Percentiles rank a stretch among this genome's conserved stretches.
These are phyloP conservation scores for Stenurella melanura DNA, from an alignment of 2,888 invertebrate species.

Conservation along the genomic window DNA sequence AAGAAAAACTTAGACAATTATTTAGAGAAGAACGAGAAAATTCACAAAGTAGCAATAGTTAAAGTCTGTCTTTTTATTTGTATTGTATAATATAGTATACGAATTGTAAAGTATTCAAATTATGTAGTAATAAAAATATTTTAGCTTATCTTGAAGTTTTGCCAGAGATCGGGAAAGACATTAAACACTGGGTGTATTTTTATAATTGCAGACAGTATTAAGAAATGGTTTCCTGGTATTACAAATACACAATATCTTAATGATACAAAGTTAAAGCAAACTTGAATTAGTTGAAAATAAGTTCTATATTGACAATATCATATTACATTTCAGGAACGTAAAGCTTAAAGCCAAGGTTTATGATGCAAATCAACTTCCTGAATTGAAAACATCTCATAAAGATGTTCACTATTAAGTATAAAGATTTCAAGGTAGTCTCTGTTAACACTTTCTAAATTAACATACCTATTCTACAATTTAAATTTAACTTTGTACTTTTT, in stretches of 20 bases:
- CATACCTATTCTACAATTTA: neutral
- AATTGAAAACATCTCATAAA: neutral
- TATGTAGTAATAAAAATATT: neutral
- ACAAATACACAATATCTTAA: too few species aligned
- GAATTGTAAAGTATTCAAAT: neutral
- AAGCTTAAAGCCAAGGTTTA: neutral
- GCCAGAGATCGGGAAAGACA: too few species aligned
- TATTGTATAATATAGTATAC: slow-evolving; percentile 5
- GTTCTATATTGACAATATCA: too few species aligned
- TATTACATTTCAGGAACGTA: too few species aligned
- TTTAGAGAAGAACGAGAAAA: slow-evolving; percentile 48
- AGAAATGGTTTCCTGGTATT: too few species aligned
- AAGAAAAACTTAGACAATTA: slow-evolving; percentile 56
- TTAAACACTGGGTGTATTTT: too few species aligned
- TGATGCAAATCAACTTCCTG: neutral
- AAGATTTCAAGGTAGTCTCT: slow-evolving; percentile 19
- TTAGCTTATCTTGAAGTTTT: too few species aligned
- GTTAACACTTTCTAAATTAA: neutral
- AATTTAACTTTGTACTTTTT: slow-evolving; percentile 34
- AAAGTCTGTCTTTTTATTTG: neutral
- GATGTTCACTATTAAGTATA: neutral
- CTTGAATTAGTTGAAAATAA: too few species aligned
- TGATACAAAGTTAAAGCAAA: too few species aligned
- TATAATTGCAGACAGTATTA: too few species aligned
- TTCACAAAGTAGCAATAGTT: neutral